Conservation (phyloP, 2,797 vertebrate genomes). For the Urosaurus nigricauda region DNA sequence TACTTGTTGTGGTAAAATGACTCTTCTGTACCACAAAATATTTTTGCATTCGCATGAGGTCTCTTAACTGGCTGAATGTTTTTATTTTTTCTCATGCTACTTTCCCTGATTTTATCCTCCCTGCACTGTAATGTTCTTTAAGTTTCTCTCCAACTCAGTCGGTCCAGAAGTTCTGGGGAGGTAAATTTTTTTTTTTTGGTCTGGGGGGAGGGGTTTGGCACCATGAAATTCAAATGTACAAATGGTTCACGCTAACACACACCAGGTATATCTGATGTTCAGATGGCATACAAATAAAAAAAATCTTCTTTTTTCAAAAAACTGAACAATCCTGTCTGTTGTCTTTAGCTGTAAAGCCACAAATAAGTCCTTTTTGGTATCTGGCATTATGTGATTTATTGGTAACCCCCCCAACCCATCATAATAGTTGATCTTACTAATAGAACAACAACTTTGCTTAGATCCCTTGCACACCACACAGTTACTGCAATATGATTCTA, state of each 20-base stretch:
- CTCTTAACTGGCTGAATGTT: conserved; percentile 60
- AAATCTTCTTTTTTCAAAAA: conserved; percentile 81
- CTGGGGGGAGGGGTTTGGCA: conserved; percentile 80
- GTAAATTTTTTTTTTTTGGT: conserved; percentile 65
- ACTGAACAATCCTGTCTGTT: conserved; percentile 58
- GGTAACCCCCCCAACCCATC: background rate
- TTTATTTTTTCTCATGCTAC: conserved; percentile 63
- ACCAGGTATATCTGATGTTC: conserved; percentile 94
- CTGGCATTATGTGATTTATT: background rate
- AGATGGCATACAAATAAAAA: conserved; percentile 92
- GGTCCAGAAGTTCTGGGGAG: conserved; percentile 71
- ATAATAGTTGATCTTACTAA: background rate
- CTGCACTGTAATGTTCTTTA: conserved; percentile 28
- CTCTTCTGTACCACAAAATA: conserved; percentile 78
- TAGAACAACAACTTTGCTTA: background rate
- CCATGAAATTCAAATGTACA: conserved; percentile 90
- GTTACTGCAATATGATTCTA: background rate
- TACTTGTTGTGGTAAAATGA: conserved; percentile 81
- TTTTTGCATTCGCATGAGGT: conserved; percentile 75
- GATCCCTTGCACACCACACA: no score
- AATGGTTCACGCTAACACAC: conserved; percentile 89
- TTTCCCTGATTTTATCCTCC: conserved; percentile 44
- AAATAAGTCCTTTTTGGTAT: background rate
- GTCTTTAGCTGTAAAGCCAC: conserved; percentile 60
- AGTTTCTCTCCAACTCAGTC: conserved; percentile 72